A percentile compares a stretch with the other conserved stretches of the same genome.
Evolutionary conservation across 1,140 invertebrate genomes (phyloP).

Genomic region (Leptestheria dahalacensis): DNA sequence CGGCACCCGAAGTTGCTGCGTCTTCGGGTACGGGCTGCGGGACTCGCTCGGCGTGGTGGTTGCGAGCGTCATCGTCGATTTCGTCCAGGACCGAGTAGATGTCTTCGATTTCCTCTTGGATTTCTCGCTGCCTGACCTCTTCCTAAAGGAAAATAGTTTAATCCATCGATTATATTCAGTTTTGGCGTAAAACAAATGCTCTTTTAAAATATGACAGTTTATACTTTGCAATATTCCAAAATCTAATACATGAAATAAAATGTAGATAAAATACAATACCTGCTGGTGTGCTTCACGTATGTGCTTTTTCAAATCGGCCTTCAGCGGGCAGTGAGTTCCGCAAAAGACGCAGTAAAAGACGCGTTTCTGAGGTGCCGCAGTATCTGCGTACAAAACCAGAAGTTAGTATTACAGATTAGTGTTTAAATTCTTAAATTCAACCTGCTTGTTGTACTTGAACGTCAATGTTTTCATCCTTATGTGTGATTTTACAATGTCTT

Average conservation of each 20-base stretch:
- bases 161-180: too few species aligned
- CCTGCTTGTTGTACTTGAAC: too few species aligned
- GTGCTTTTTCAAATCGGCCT: constrained; percentile 27
- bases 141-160: too few species aligned
- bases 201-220: neutral
- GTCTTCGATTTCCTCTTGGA: constrained; percentile 1
- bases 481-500: constrained; percentile 11
- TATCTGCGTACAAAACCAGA: constrained; percentile 18
- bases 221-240: neutral
- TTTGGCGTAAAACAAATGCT: too few species aligned
- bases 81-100: constrained; percentile 4
- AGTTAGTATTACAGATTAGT: neutral
- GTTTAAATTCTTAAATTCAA: constrained; percentile 5
- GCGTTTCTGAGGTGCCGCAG: constrained; percentile 16
- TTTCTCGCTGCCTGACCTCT: neutral
- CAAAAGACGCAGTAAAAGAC: constrained; percentile 30
- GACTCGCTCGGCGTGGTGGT: too few species aligned
- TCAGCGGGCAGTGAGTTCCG: constrained; percentile 28
- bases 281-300: constrained; percentile 20
- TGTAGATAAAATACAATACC: neutral
- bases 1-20: neutral
- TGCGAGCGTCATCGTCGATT: neutral
- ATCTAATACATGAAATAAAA: neutral
- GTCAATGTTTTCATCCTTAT: constrained; percentile 11
- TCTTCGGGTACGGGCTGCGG: too few species aligned